Conservation (phyloP, 2,113 vertebrate genomes). For the Dipodomys merriami region DNA sequence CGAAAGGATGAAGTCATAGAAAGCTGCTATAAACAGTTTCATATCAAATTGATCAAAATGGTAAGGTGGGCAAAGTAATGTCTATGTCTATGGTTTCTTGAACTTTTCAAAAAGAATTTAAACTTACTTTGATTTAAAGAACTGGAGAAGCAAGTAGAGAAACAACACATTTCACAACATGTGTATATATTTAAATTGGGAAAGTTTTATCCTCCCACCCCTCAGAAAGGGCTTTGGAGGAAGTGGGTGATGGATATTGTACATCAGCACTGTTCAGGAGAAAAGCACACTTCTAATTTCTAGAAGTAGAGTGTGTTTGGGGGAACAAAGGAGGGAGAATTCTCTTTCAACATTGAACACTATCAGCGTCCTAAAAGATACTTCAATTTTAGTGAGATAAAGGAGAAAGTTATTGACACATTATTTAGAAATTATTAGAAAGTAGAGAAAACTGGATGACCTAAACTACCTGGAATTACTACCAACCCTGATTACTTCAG, state of each 20-base stretch:
- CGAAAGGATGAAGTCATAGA: not conserved
- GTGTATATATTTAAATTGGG: not conserved
- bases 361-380: not conserved
- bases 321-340: not conserved
- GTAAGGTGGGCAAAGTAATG: not conserved
- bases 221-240: not conserved
- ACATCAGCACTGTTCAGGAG: not conserved
- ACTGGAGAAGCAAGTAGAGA: slow-evolving; percentile 32
- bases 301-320: not conserved
- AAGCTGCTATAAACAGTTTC: not conserved
- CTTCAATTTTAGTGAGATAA: not conserved
- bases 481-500: not conserved
- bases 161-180: not conserved
- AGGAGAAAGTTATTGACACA: not conserved
- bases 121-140: slow-evolving; percentile 39
- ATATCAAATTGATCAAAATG: slow-evolving; percentile 6
- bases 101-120: not conserved
- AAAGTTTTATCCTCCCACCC: not conserved
- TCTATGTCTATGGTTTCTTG: not conserved
- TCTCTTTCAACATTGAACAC: not conserved
- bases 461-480: not conserved
- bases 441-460: not conserved
- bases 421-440: not conserved
- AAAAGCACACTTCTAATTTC: not conserved
- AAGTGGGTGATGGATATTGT: too few relatives aligned